These are phyloP conservation scores for Sylvilagus bachmani DNA, from an alignment of 2,113 vertebrate genomes.

Conservation along the genomic window DNA sequence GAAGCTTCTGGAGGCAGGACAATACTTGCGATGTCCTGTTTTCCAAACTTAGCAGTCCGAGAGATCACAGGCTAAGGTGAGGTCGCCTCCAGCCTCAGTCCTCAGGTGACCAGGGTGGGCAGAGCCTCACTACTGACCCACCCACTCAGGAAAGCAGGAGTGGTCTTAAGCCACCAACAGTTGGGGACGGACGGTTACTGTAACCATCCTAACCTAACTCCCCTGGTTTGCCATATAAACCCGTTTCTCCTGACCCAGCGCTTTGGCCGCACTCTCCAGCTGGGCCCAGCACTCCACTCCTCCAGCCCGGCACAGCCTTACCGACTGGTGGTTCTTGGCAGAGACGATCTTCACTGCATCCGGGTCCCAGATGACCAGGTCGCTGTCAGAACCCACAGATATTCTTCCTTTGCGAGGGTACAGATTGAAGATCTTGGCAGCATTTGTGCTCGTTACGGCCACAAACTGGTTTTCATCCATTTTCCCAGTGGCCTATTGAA, in stretches of 20 bases:
- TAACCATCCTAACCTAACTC: background rate
- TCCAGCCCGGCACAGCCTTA: slow-evolving; percentile 81
- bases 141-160: background rate
- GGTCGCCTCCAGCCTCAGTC: fast-evolving
- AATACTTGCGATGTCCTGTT: fast-evolving
- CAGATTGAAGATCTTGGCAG: slow-evolving; percentile 98
- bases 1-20: background rate
- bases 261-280: fast-evolving
- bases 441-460: slow-evolving; percentile 98
- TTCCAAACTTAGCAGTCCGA: too few species aligned
- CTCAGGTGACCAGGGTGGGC: background rate
- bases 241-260: background rate
- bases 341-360: slow-evolving; percentile 96
- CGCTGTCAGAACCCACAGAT: slow-evolving; percentile 96
- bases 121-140: background rate
- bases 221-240: fast-evolving
- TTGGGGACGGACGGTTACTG: background rate
- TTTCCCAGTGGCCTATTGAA: slow-evolving; percentile 95
- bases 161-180: background rate
- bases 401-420: slow-evolving; percentile 98
- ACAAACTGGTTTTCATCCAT: slow-evolving; percentile 99
- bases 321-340: slow-evolving; percentile 97
- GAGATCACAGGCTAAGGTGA: fast-evolving
- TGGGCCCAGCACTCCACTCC: too few species aligned
- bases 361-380: slow-evolving; percentile 98